Base-by-base conservation (phyloP, 2,113 vertebrate species). In the Noctilio leporinus region DNA sequence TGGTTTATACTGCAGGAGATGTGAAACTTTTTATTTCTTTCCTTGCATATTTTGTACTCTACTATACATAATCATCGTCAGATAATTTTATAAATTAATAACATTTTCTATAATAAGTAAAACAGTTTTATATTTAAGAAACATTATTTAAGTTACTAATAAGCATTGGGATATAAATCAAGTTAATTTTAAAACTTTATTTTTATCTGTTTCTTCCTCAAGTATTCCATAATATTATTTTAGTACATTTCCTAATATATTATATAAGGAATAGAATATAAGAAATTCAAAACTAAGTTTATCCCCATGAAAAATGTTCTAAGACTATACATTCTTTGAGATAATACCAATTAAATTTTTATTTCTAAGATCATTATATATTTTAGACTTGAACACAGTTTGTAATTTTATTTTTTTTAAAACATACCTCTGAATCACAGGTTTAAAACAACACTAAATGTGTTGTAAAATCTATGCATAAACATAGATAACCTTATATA, bases 41-140 rank as follows among this genome's bases (percentile, higher is more conserved):
- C 17, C 11, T 81, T 91, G 59, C 14, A 70, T 88, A 81, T 53
- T 49, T 49, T 95, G 33, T 92, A 92, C 7, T 69, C 4, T 7
- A 77, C 5, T 20, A 59, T 16, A 47, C 73, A 24, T 10, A 91
- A 87, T 76, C 26, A 70, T 76, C 40, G 40, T 11, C 59, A 72
- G 57, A 72, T 83, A 43, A 90, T 86, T 87, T 86, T 64, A 87
- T 33, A 67, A 95, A 57, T 64, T 75, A 93, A 19, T 40, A 83
- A 65, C 94, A 75, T 65, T 47, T 86, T 45, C 53, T 62, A 5
- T 43, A 43, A 40, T 59, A 59, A 57, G 40, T 51, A 51, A 93
- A 75, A 28, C 26, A 89, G 51, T 82, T 95, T 57, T 86, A 78
- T n/a, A 94, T 70, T 96, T 93, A 86, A 88, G 9, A 80, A 84